These are phyloP conservation scores for Anthonomus grandis DNA, from an alignment of 1,140 invertebrate genomes.

Conservation along the genomic window DNA sequence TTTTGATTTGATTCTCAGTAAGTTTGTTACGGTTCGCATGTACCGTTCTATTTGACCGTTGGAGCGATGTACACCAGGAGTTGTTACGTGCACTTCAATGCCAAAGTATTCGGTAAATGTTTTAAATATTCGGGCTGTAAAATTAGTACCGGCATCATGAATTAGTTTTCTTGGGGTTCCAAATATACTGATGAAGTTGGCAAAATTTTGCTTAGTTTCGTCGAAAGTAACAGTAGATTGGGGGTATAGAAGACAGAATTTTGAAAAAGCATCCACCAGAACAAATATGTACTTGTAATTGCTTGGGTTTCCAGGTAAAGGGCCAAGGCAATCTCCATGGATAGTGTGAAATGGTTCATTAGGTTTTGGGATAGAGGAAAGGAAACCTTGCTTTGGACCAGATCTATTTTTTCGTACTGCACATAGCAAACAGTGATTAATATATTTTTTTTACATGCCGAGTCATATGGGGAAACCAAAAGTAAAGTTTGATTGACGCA, in stretches of 20 bases:
- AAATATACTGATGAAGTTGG: background rate
- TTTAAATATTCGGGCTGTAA: constrained; percentile 4
- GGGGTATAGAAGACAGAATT: background rate
- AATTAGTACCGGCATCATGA: constrained; percentile 5
- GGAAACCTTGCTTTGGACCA: background rate
- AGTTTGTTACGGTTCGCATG: constrained; percentile 9
- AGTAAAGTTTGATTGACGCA: constrained; percentile 39
- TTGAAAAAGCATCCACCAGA: constrained; percentile 5
- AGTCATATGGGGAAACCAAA: constrained; percentile 41
- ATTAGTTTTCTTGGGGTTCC: constrained; percentile 4
- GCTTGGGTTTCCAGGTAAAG: background rate
- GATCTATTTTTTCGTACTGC: constrained; percentile 30
- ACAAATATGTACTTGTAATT: constrained; percentile 1
- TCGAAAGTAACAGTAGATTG: background rate
- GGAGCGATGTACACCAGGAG: background rate
- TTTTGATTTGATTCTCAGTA: too few species aligned
- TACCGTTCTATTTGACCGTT: constrained; percentile 12
- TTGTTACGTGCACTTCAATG: constrained; percentile 8
- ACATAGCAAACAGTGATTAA: constrained; percentile 36
- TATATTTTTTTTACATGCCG: constrained; percentile 37
- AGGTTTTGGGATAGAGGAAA: constrained; percentile 16
- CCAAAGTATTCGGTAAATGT: background rate
- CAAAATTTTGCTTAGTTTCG: background rate
- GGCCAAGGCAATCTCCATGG: constrained; percentile 8
- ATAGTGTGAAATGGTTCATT: constrained; percentile 9